These are phyloP conservation scores for Achatina immaculata DNA, from an alignment of 1,140 invertebrate species.

Conservation along the genomic window DNA sequence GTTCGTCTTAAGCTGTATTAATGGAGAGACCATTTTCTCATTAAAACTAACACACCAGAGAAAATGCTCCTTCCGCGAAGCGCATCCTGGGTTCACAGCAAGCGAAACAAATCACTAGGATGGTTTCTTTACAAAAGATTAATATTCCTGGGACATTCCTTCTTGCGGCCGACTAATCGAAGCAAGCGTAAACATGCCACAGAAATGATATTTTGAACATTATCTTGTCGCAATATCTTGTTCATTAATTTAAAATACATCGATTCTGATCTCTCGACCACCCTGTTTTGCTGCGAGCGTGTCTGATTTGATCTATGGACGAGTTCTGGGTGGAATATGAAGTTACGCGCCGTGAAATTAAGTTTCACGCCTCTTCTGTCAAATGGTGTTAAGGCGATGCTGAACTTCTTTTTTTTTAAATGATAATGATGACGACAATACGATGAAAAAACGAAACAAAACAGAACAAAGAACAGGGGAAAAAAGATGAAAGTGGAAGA, in stretches of 20 bases:
- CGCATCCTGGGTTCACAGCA: background rate
- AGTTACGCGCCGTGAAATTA: background rate
- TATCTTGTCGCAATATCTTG: background rate
- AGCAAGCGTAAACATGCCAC: background rate
- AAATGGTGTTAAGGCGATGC: background rate
- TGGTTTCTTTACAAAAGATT: background rate
- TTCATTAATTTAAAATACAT: constrained; percentile 13
- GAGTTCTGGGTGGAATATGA: background rate
- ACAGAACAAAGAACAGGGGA: too few species aligned
- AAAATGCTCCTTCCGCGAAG: background rate
- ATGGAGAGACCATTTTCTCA: background rate
- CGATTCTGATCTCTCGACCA: background rate
- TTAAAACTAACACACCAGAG: background rate
- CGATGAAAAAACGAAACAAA: too few species aligned
- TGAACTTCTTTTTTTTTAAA: too few species aligned
- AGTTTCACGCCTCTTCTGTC: background rate
- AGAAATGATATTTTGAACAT: background rate
- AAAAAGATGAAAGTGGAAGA: too few species aligned
- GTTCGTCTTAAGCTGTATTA: background rate
- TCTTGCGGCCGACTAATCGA: background rate
- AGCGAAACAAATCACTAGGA: background rate
- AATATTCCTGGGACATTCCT: background rate
- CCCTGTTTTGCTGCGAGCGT: background rate
- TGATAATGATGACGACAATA: too few species aligned
- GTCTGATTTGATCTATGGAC: background rate